Conservation (phyloP, 2,888 invertebrate species). For the Athrips mouffetella region DNA sequence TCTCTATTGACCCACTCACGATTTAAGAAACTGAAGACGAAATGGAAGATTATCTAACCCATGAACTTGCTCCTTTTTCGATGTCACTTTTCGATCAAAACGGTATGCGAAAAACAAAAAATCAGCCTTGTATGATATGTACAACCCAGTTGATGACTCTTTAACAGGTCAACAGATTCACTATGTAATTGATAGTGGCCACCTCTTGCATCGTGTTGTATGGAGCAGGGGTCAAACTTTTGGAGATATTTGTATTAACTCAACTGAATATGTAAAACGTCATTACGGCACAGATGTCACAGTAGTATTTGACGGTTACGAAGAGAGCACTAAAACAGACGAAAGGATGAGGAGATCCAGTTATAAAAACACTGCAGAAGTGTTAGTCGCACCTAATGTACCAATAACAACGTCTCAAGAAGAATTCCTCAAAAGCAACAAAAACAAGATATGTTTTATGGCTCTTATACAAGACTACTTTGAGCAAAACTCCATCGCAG, state of each 20-base stretch:
- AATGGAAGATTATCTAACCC: no score
- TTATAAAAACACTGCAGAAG: neutral
- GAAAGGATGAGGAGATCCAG: neutral
- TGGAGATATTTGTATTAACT: slow-evolving; percentile 26
- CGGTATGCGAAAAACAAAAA: no score
- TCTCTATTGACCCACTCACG: no score
- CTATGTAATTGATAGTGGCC: slow-evolving; percentile 34
- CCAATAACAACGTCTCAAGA: neutral
- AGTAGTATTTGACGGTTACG: slow-evolving; percentile 37
- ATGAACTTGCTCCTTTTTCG: no score
- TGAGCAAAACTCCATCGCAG: neutral
- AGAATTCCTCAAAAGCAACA: neutral
- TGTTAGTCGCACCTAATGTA: neutral
- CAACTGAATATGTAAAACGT: slow-evolving; percentile 28
- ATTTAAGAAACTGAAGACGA: no score
- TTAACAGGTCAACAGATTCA: slow-evolving; percentile 26
- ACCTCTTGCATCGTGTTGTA: slow-evolving; percentile 38
- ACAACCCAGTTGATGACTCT: slow-evolving; percentile 22
- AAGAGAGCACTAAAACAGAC: neutral
- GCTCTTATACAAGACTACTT: neutral
- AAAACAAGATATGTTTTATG: neutral
- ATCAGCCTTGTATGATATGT: slow-evolving; percentile 31
- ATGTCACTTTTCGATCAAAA: no score
- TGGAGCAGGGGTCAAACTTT: slow-evolving; percentile 34
- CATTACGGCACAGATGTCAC: slow-evolving; percentile 32